These are phyloP conservation scores for Desoria tigrina DNA, from an alignment of 2,888 invertebrate genomes.

Conservation along the genomic window DNA sequence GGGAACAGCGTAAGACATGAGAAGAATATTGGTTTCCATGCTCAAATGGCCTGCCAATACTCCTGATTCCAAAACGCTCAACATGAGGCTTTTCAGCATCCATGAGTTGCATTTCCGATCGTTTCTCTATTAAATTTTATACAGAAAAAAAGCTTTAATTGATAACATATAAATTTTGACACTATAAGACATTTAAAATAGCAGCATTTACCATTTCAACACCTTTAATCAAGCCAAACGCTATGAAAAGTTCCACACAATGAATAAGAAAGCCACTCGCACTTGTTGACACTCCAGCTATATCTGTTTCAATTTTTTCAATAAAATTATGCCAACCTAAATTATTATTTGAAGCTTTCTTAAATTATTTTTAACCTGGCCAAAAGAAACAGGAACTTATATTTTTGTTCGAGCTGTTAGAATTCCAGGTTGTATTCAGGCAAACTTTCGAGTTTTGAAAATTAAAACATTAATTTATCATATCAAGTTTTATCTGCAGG, in stretches of 20 bases:
- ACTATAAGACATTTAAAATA: no score
- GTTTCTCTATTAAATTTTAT: slow-evolving; percentile 16
- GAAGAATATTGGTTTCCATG: slow-evolving; percentile 3
- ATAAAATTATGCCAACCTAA: background rate
- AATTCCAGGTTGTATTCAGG: background rate
- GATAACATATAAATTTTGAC: no score
- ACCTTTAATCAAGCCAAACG: background rate
- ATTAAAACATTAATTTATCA: background rate
- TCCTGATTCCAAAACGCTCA: slow-evolving; percentile 11
- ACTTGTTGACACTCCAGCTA: background rate
- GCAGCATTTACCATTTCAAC: slow-evolving; percentile 1
- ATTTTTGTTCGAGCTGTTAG: background rate
- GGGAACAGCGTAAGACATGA: slow-evolving; percentile 19
- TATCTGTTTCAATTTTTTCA: background rate
- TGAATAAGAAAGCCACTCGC: background rate
- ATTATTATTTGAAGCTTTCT: background rate
- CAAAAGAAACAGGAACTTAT: background rate
- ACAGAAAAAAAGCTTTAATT: background rate
- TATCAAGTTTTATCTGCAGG: background rate
- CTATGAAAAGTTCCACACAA: background rate
- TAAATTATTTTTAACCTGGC: background rate
- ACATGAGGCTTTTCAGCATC: slow-evolving; percentile 6
- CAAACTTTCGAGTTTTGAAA: background rate
- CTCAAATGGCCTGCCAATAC: background rate
- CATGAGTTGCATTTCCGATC: slow-evolving; percentile 12